These are phyloP conservation scores for Tyrannus savana DNA, from an alignment of 2,113 vertebrate species.

Conservation along the genomic window DNA sequence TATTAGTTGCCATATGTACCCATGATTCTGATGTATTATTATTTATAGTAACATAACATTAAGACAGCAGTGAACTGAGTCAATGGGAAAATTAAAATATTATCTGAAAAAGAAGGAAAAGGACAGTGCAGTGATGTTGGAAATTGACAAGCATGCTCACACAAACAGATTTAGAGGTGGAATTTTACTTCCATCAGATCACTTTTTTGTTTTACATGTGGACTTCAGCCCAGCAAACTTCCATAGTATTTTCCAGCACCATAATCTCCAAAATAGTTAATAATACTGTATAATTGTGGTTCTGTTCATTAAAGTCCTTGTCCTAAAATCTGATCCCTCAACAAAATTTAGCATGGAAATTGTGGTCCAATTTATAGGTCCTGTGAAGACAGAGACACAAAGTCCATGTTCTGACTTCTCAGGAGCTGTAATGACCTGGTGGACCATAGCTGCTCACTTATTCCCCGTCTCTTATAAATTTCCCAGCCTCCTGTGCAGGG, in stretches of 20 bases:
- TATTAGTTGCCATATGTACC: constrained; percentile 1
- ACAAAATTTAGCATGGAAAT: background rate
- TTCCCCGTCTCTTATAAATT: background rate
- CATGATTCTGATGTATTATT: background rate
- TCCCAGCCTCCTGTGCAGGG: background rate
- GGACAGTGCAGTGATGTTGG: background rate
- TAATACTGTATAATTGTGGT: background rate
- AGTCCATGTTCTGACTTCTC: background rate
- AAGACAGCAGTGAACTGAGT: background rate
- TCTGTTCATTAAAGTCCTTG: background rate
- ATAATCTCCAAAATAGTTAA: background rate
- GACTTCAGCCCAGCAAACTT: background rate
- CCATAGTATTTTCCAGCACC: background rate
- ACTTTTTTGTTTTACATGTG: background rate
- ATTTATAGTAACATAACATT: background rate
- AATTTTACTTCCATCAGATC: background rate
- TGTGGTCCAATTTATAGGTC: background rate
- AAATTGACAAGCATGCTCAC: background rate
- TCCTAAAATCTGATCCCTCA: background rate
- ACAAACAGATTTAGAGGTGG: background rate
- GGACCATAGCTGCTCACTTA: background rate
- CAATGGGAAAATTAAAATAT: background rate
- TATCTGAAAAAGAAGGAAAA: background rate
- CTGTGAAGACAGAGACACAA: background rate
- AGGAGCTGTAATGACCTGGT: background rate